Percentiles rank a stretch among this genome's conserved stretches.
These are phyloP conservation scores for Antennarius maculatus DNA, from an alignment of 2,797 vertebrate genomes.

Conservation along the genomic window DNA sequence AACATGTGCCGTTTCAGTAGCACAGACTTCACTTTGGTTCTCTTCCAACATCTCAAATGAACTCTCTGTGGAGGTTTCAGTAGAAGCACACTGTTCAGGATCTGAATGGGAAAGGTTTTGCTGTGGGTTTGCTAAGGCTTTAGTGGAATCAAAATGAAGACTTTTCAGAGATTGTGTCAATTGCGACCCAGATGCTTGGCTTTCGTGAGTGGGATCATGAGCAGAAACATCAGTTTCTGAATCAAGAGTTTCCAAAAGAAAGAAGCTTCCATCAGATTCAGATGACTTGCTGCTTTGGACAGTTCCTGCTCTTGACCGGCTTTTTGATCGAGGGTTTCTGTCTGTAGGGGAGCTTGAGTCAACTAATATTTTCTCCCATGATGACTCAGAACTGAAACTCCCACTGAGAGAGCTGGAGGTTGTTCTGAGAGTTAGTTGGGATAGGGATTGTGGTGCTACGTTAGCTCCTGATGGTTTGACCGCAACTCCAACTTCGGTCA, in stretches of 20 bases:
- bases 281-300: slow-evolving; percentile 19
- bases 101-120: neutral
- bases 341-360: slow-evolving; percentile 55
- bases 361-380: slow-evolving; percentile 81
- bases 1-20: slow-evolving; percentile 2
- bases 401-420: slow-evolving; percentile 51
- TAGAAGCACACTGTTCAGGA: slow-evolving; percentile 19
- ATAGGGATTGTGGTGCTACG: slow-evolving; percentile 35
- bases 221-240: slow-evolving; percentile 20
- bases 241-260: slow-evolving; percentile 45
- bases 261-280: slow-evolving; percentile 50
- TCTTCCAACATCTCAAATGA: slow-evolving; percentile 70
- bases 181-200: neutral
- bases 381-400: slow-evolving; percentile 76
- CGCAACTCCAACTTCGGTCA: neutral
- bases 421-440: slow-evolving; percentile 38
- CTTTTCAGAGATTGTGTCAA: slow-evolving; percentile 1
- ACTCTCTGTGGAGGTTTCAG: slow-evolving; percentile 57
- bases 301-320: slow-evolving; percentile 30
- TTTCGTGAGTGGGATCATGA: slow-evolving; percentile 1
- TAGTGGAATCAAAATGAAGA: slow-evolving; percentile 26
- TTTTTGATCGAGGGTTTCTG: slow-evolving; percentile 19
- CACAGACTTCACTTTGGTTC: neutral
- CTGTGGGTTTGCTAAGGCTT: slow-evolving; percentile 2
- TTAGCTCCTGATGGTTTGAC: neutral